Base-by-base conservation (phyloP, 2,888 invertebrate species). In the Thera britannica region DNA sequence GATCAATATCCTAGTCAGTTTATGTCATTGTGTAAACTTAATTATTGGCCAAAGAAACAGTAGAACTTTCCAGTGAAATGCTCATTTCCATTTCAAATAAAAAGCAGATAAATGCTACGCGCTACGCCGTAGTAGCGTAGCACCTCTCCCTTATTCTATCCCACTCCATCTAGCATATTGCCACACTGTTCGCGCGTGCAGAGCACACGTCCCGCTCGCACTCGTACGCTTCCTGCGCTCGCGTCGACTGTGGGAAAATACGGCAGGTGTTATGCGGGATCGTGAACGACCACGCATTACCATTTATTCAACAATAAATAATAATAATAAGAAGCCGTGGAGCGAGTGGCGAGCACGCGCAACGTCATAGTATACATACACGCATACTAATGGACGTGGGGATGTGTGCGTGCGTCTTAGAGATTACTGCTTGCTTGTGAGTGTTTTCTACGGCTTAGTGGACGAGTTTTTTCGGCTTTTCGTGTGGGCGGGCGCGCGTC, bases 261-360 rank as follows among this genome's bases (percentile, higher is more conserved):
- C 91, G 94, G 94, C 94, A 94, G 94, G 94, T 94, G 95, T 90
- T 93, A 91, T 91, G 94, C 93, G 92, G 90, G 92, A 93, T 94
- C 94, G 94, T 93, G 94, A 93, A 93, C 93, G 92, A 90, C 92
- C 92, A 93, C 88, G 93, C 92, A 93, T 93, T 93, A 93, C 93
- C 92, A 93, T 93, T 93, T 93, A 93, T 93, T 92, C 93, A 92
- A 93, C 93, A 89, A 93, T 93, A 93, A 93, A 93, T 93, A 93
- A 93, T 92, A 92, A 92, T 92, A 93, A 92, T 90, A 93, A 93
- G 92, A 90, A 92, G 93, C 92, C 90, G 90, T 86, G 88, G 90
- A 91, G 87, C 93, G 92, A 92, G 92, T 89, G 92, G 89, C 90
- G 86, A 90, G 92, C 93, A 92, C 93, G 92, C 93, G 93, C 87